phyloP scores from a whole-genome alignment of 2,113 vertebrate species.

The Phainopepla nitens region DNA sequence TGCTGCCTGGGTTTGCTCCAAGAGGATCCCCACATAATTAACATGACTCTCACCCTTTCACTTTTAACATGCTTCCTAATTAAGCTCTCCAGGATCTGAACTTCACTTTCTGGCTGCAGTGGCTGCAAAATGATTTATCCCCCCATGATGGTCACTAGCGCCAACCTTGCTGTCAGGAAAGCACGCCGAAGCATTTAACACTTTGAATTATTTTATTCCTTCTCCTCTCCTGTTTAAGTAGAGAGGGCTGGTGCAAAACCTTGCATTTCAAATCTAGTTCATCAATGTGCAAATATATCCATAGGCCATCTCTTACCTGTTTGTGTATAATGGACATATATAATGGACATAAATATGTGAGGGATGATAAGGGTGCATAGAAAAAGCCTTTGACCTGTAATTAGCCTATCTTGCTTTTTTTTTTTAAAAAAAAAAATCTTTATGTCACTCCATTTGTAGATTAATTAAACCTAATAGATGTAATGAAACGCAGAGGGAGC shows the following conservation, averaged over 20 bases:
- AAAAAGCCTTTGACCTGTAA: slow-evolving; percentile 33
- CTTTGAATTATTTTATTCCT: background rate
- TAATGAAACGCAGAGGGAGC: slow-evolving; percentile 22
- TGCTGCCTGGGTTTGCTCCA: slow-evolving; percentile 29
- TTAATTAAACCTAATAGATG: slow-evolving; percentile 56
- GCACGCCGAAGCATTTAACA: background rate
- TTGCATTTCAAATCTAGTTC: background rate
- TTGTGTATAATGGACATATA: background rate
- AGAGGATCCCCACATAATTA: slow-evolving; percentile 64
- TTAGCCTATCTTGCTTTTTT: background rate
- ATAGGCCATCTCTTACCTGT: background rate
- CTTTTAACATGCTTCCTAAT: slow-evolving; percentile 70
- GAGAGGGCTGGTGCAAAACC: background rate
- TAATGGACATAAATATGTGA: rapidly evolving
- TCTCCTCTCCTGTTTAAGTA: background rate
- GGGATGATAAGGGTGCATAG: background rate
- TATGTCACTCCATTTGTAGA: slow-evolving; percentile 36
- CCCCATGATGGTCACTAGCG: slow-evolving; percentile 9
- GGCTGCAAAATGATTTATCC: slow-evolving; percentile 65
- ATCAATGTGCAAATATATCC: background rate
- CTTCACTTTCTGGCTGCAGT: slow-evolving; percentile 51
- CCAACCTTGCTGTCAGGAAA: slow-evolving; percentile 48
- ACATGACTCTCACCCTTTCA: slow-evolving; percentile 65
- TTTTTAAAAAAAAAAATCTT: background rate
- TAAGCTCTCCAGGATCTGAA: slow-evolving; percentile 67